These are phyloP conservation scores for Parasteatoda lunata DNA, from an alignment of 2,888 invertebrate genomes.

Conservation along the genomic window DNA sequence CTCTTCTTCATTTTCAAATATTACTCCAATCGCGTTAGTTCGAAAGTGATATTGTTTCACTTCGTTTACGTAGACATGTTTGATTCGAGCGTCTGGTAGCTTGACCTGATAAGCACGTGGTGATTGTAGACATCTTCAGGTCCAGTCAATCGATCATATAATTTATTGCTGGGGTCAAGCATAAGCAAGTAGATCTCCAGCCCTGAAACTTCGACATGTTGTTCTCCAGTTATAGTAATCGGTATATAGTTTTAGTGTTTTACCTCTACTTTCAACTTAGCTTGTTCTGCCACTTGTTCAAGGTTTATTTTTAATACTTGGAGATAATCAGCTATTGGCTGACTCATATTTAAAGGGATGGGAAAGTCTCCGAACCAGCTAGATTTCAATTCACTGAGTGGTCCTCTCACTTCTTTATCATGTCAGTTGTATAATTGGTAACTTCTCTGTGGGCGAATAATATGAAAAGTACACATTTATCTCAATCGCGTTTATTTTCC, in stretches of 20 bases:
- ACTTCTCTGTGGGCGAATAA: not conserved
- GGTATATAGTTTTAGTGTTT: no score
- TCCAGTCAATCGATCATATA: not conserved
- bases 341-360: not conserved
- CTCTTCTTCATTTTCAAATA: slow-evolving; percentile 3
- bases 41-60: not conserved
- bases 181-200: no score
- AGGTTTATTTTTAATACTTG: not conserved
- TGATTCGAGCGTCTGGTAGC: not conserved
- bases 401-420: not conserved
- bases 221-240: no score
- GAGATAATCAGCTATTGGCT: not conserved
- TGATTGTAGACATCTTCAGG: not conserved
- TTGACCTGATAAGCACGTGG: not conserved
- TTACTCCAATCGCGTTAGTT: not conserved
- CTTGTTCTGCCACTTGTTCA: not conserved
- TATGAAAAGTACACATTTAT: not conserved
- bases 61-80: not conserved
- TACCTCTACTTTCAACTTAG: not conserved
- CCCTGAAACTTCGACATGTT: not conserved
- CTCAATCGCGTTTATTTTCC: no score
- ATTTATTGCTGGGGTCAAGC: not conserved
- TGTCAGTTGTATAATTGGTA: not conserved
- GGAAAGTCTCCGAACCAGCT: no score
- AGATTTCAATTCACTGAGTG: not conserved